Evolutionary conservation across 2,113 vertebrate species (phyloP).

Genomic region (Stigmatopora argus): DNA sequence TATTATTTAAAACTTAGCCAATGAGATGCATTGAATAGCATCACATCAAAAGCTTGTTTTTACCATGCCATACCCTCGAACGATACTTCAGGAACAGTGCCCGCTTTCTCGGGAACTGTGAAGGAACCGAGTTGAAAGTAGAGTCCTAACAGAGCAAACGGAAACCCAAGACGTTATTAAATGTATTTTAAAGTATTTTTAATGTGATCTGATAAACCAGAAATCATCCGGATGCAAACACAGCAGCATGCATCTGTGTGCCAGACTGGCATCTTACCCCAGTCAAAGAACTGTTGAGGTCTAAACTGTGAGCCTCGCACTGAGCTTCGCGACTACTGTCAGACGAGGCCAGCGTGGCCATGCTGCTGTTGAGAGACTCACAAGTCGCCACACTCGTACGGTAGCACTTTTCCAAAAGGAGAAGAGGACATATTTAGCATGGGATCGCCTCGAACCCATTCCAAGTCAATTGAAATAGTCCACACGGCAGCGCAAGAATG

Average conservation of each 20-base stretch:
- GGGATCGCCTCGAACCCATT: neutral
- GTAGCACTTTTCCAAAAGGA: conserved; percentile 34
- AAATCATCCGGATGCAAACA: conserved; percentile 9
- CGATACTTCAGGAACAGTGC: conserved; percentile 73
- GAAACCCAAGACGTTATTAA: neutral
- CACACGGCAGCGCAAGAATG: no score
- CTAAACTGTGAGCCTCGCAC: conserved; percentile 33
- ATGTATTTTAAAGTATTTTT: conserved; percentile 3
- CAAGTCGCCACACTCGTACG: conserved; percentile 48
- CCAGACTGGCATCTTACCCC: conserved; percentile 54
- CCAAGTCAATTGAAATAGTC: neutral
- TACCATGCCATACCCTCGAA: conserved; percentile 74
- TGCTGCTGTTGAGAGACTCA: conserved; percentile 56
- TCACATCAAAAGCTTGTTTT: conserved; percentile 64
- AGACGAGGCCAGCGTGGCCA: conserved; percentile 49
- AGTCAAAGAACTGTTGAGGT: conserved; percentile 47
- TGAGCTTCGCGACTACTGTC: conserved; percentile 44
- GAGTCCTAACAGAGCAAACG: conserved; percentile 7
- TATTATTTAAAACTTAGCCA: conserved; percentile 20
- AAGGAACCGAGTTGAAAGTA: conserved; percentile 48
- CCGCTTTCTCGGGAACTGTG: conserved; percentile 72
- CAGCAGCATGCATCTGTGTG: conserved; percentile 22
- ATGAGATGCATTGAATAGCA: conserved; percentile 29
- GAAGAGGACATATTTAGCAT: conserved; percentile 27
- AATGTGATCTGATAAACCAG: neutral